A percentile compares a stretch with the other conserved stretches of the same genome.
phyloP scores from a whole-genome alignment of 2,888 invertebrate genomes.

The Bombylius major region DNA sequence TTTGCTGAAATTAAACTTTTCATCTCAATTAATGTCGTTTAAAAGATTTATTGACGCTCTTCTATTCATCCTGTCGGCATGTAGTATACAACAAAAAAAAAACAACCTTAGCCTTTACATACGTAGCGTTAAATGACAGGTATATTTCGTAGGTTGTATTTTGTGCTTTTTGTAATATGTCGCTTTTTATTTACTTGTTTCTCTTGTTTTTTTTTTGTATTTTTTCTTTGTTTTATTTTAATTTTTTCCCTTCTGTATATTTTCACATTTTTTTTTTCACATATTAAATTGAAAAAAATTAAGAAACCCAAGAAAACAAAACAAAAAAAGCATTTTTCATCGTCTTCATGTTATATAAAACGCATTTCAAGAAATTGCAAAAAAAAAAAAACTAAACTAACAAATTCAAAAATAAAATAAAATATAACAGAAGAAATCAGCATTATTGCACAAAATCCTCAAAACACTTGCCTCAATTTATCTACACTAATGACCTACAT shows the following conservation, averaged over 20 bases:
- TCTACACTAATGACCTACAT: neutral
- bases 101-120: neutral
- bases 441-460: neutral
- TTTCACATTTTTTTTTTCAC: too few species aligned
- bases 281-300: too few species aligned
- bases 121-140: conserved; percentile 1
- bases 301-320: too few species aligned
- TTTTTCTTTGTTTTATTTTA: neutral
- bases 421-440: neutral
- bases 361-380: neutral
- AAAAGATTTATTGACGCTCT: conserved; percentile 12
- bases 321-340: too few species aligned
- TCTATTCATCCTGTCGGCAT: conserved; percentile 5
- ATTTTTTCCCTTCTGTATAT: too few species aligned
- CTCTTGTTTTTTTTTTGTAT: too few species aligned
- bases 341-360: neutral
- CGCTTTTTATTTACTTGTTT: too few species aligned
- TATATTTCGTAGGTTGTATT: neutral
- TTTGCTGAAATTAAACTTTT: conserved; percentile 11
- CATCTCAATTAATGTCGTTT: conserved; percentile 12
- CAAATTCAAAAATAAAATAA: neutral
- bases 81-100: neutral
- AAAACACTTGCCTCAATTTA: neutral
- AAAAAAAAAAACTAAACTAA: neutral
- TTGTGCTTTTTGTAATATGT: too few species aligned